phyloP scores from a whole-genome alignment of 2,113 vertebrate species.

The Alligator sinensis region DNA sequence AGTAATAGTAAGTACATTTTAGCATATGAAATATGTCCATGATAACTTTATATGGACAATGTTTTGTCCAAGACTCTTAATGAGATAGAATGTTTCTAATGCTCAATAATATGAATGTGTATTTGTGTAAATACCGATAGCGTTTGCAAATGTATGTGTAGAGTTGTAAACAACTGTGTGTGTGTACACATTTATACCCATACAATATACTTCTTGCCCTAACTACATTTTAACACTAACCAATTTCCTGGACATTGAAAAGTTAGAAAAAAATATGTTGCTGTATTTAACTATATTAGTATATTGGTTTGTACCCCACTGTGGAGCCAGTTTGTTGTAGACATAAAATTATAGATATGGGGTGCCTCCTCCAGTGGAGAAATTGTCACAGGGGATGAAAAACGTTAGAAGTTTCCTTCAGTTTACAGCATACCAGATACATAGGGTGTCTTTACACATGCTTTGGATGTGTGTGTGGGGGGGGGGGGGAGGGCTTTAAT shows the following conservation, averaged over 20 bases:
- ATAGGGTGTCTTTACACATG: not conserved
- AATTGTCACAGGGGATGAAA: not conserved
- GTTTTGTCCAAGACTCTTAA: not conserved
- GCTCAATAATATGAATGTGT: not conserved
- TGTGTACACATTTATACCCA: no score
- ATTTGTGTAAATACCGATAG: not conserved
- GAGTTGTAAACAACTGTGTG: no score
- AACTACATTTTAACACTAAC: no score
- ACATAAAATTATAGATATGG: not conserved
- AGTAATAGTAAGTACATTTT: not conserved
- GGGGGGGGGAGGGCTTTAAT: no score
- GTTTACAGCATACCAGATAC: not conserved
- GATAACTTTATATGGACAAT: not conserved
- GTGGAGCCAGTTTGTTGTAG: not conserved
- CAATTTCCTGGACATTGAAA: no score
- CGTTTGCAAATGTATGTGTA: not conserved
- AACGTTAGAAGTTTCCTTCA: not conserved
- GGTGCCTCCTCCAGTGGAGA: not conserved
- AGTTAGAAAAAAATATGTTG: no score
- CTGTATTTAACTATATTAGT: no score
- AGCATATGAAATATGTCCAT: rapidly evolving
- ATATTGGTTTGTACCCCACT: not conserved
- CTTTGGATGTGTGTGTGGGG: no score
- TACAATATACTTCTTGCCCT: no score
- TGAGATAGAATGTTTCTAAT: not conserved